Percentiles rank a stretch among this genome's conserved stretches.
These are phyloP conservation scores for Heliconius cydno DNA, from an alignment of 2,888 invertebrate genomes.

Conservation along the genomic window DNA sequence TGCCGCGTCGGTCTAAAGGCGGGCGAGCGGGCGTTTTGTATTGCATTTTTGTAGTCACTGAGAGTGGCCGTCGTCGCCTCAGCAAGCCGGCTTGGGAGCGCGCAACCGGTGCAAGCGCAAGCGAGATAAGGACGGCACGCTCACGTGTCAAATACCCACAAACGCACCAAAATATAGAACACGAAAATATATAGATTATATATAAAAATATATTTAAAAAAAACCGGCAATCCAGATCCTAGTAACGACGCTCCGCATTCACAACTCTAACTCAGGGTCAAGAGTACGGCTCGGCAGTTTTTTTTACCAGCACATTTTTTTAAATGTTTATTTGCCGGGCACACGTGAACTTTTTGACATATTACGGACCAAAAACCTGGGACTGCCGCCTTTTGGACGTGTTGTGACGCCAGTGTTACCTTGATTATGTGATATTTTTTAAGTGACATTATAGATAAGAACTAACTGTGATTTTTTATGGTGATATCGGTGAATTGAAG, in stretches of 20 bases:
- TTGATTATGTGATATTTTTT: slow-evolving; percentile 80
- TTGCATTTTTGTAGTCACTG: slow-evolving; percentile 74
- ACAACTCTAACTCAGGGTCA: slow-evolving; percentile 81
- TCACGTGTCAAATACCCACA: slow-evolving; percentile 78
- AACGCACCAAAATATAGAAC: slow-evolving; percentile 71
- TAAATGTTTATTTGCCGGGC: slow-evolving; percentile 78
- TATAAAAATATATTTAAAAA: slow-evolving; percentile 68
- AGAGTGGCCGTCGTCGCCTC: slow-evolving; percentile 60
- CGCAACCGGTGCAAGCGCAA: slow-evolving; percentile 78
- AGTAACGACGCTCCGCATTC: slow-evolving; percentile 81
- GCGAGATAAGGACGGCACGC: slow-evolving; percentile 70
- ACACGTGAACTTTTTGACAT: slow-evolving; percentile 78
- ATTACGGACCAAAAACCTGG: slow-evolving; percentile 75
- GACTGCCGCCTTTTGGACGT: slow-evolving; percentile 81
- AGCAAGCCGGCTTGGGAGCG: slow-evolving; percentile 71
- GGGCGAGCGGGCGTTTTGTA: slow-evolving; percentile 78
- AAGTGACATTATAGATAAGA: slow-evolving; percentile 79
- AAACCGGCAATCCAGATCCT: slow-evolving; percentile 81
- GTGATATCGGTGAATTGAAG: slow-evolving; percentile 80
- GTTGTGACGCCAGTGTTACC: slow-evolving; percentile 83
- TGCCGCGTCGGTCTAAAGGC: slow-evolving; percentile 83
- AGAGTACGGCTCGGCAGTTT: slow-evolving; percentile 70
- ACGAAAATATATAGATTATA: slow-evolving; percentile 78
- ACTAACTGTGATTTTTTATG: slow-evolving; percentile 82
- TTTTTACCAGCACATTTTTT: slow-evolving; percentile 69